Evolutionary conservation across 2,113 vertebrate genomes (phyloP).

Genomic region (Lucifuga dentata): DNA sequence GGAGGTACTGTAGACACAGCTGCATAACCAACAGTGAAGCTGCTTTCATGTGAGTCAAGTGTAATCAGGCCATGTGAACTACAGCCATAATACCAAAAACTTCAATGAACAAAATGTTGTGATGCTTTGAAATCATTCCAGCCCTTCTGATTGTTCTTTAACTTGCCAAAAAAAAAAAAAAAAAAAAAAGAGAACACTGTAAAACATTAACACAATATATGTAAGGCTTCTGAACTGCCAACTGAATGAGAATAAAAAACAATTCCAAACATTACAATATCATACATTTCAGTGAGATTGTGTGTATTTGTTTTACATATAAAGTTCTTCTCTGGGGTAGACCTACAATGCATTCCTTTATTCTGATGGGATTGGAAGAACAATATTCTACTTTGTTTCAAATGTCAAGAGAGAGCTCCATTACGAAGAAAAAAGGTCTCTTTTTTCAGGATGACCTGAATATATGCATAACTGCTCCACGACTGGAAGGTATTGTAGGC

Average conservation of each 20-base stretch:
- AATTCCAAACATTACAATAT: neutral
- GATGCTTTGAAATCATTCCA: conserved; percentile 12
- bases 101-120: conserved; percentile 13
- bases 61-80: conserved; percentile 28
- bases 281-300: neutral
- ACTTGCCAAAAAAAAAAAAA: conserved; percentile 19
- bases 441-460: conserved; percentile 9
- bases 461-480: conserved; percentile 8
- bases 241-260: neutral
- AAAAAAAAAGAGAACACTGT: no score
- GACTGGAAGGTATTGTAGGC: neutral
- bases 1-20: conserved; percentile 23
- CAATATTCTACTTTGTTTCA: conserved; percentile 17
- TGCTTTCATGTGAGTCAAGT: conserved; percentile 40
- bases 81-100: neutral
- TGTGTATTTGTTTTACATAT: neutral
- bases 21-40: conserved; percentile 28
- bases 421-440: neutral
- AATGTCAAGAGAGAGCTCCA: neutral
- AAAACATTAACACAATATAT: neutral
- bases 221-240: neutral
- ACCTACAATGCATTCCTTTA: neutral
- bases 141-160: conserved; percentile 11
- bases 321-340: neutral
- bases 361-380: conserved; percentile 5